Evolutionary conservation across 2,888 invertebrate genomes (phyloP).

Genomic region (Lottia gigantea): DNA sequence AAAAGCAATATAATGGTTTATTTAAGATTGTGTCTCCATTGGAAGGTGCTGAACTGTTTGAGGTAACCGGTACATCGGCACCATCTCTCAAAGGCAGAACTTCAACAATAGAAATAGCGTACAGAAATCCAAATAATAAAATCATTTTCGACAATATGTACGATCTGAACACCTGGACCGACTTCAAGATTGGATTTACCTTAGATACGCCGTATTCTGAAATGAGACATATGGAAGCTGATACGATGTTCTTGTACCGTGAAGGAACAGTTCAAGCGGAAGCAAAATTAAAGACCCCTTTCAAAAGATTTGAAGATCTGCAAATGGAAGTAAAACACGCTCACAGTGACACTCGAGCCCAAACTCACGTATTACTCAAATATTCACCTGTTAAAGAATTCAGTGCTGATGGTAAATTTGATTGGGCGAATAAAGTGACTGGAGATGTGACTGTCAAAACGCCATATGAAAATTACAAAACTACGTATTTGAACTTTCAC

Average conservation of each 20-base stretch:
- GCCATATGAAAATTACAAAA: background rate
- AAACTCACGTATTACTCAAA: constrained; percentile 10
- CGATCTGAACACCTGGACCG: constrained; percentile 2
- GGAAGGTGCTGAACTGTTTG: too few species aligned
- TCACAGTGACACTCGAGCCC: background rate
- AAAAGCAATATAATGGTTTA: too few species aligned
- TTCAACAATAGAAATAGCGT: too few species aligned
- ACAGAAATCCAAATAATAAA: too few species aligned
- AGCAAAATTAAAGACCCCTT: constrained; percentile 13
- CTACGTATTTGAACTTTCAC: too few species aligned
- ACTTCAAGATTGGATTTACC: background rate
- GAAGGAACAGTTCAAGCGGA: constrained; percentile 10
- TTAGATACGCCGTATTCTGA: constrained; percentile 13
- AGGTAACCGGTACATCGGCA: too few species aligned
- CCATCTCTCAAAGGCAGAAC: too few species aligned
- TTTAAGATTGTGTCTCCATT: too few species aligned
- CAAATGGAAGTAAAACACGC: constrained; percentile 8
- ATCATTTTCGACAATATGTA: background rate
- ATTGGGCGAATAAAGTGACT: constrained; percentile 6
- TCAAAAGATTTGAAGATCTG: constrained; percentile 10
- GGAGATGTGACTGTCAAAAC: background rate
- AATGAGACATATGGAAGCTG: background rate
- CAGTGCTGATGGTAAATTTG: constrained; percentile 14
- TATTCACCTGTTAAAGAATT: constrained; percentile 6
- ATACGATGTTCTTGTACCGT: constrained; percentile 7